A percentile compares a stretch with the other conserved stretches of the same genome.
Conservation (phyloP, 1,140 invertebrate genomes). For the Dysdera silvatica region DNA sequence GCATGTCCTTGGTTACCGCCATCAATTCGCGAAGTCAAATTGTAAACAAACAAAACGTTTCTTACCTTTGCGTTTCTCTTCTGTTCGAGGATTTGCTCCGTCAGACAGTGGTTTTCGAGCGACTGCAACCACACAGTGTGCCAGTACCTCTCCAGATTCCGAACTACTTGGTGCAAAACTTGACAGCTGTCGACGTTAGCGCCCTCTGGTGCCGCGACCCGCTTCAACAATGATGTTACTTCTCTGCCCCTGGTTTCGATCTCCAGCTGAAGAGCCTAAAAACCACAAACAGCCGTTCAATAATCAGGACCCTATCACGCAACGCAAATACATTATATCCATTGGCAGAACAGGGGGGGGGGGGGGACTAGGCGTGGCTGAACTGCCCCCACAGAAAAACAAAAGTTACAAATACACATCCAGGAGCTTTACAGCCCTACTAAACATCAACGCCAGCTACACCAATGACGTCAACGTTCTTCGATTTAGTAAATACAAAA, state of each 20-base stretch:
- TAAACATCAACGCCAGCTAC: no score
- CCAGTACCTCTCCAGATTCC: conserved; percentile 17
- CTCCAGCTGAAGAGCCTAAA: conserved; percentile 14
- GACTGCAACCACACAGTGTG: conserved; percentile 23
- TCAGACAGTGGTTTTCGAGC: conserved; percentile 21
- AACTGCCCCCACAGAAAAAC: no score
- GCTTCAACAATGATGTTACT: conserved; percentile 9
- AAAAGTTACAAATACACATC: no score
- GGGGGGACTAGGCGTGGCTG: no score
- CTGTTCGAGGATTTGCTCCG: conserved; percentile 3
- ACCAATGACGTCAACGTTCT: no score
- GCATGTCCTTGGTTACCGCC: no score
- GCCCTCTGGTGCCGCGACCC: conserved; percentile 7
- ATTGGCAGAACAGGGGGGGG: no score
- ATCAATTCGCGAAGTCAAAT: neutral
- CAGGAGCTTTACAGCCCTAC: no score
- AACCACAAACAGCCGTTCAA: no score
- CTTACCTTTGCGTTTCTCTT: conserved; percentile 6
- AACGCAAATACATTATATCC: no score
- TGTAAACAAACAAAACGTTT: conserved; percentile 22
- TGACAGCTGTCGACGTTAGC: conserved; percentile 2
- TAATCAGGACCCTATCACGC: no score
- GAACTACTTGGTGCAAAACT: neutral
- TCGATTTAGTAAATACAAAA: no score
- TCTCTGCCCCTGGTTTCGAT: conserved; percentile 20